These are phyloP conservation scores for Punctoribates punctum DNA, from an alignment of 2,888 invertebrate species.

Conservation along the genomic window DNA sequence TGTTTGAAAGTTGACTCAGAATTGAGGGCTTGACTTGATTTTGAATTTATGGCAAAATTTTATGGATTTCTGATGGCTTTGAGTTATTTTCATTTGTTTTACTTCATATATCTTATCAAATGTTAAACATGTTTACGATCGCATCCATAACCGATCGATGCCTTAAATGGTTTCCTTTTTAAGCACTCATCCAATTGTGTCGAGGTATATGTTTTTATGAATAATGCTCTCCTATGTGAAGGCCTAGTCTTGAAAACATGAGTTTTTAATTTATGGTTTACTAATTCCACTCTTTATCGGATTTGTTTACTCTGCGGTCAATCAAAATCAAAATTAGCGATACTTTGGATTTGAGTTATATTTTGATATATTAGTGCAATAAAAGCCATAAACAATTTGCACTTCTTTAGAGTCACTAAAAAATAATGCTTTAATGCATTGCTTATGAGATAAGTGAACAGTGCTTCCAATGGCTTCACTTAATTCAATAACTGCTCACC, in stretches of 20 bases:
- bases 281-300: constrained; percentile 19
- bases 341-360: not conserved
- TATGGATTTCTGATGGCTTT: not conserved
- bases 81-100: not conserved
- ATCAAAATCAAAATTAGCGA: constrained; percentile 4
- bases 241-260: not conserved
- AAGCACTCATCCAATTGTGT: not conserved
- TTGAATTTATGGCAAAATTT: not conserved
- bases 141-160: not conserved
- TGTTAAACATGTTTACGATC: not conserved
- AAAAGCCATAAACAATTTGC: not conserved
- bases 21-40: not conserved
- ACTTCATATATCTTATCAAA: not conserved
- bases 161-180: constrained; percentile 7
- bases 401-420: not conserved
- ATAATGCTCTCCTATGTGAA: not conserved
- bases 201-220: not conserved
- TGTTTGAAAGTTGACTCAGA: not conserved
- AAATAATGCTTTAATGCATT: not conserved
- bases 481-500: not conserved
- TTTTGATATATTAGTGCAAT: constrained; percentile 9
- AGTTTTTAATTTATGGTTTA: constrained; percentile 16
- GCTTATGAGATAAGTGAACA: constrained; percentile 1
- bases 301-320: constrained; percentile 18
- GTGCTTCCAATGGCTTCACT: not conserved